Percentiles rank a stretch among this genome's conserved stretches.
phyloP scores from a whole-genome alignment of 2,797 vertebrate genomes.

The Acipenser ruthenus region DNA sequence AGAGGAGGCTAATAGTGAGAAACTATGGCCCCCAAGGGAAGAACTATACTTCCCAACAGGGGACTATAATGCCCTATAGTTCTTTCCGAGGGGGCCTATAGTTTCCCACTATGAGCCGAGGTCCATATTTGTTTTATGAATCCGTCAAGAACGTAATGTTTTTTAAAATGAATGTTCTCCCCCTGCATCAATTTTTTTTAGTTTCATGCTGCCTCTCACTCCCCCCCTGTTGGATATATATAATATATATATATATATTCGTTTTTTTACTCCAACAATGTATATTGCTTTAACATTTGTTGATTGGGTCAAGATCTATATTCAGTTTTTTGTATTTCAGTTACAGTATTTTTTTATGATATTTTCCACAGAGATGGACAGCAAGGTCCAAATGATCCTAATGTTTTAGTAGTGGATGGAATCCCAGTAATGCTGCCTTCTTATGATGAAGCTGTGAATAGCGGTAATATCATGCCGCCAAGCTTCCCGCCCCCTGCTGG shows the following conservation, averaged over 20 bases:
- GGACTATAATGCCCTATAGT: no score
- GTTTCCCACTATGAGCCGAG: no score
- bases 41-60: no score
- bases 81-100: no score
- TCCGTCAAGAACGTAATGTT: no score
- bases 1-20: no score
- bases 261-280: not conserved
- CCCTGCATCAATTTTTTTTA: no score
- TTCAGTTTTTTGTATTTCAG: not conserved
- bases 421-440: conserved; percentile 73
- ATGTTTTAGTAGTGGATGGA: conserved; percentile 75
- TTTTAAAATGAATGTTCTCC: no score
- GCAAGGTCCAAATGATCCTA: conserved; percentile 52
- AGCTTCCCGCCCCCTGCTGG: conserved; percentile 44
- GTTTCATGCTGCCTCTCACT: no score
- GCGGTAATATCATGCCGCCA: conserved; percentile 45
- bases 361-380: conserved; percentile 49
- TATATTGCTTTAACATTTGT: not conserved
- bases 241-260: not conserved
- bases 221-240: not conserved
- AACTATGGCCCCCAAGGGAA: no score
- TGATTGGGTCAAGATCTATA: not conserved
- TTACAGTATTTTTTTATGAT: not conserved
- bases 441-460: conserved; percentile 73
- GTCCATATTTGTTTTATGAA: no score